Base-by-base conservation (phyloP, 2,888 invertebrate genomes). In the Adelognathus sp. region DNA sequence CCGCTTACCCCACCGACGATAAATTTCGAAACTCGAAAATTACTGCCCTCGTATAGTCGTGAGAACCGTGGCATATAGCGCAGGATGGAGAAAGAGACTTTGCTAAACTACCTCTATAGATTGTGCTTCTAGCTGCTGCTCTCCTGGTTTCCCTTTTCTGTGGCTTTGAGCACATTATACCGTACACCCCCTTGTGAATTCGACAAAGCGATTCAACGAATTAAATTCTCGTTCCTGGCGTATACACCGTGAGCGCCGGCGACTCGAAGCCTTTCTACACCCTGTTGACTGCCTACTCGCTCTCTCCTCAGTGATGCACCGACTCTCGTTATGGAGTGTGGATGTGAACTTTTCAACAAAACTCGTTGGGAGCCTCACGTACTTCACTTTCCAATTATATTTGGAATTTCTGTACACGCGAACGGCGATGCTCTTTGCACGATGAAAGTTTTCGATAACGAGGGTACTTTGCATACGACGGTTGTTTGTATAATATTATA, bases 21-120 rank as follows among this genome's bases (percentile, higher is more conserved):
- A 74, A 81, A 81, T 79, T 79, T 79, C 76, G 76, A 74, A 81
- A 79, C 76, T 81, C 66, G 76, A 79, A 70, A 76, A 81, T 81
- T 76, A 81, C 76, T 75, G 76, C 70, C 76, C 39, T 52, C 54
- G 21, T 24, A 66, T n/a, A n/a, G n/a, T n/a, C n/a, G 61, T 44
- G 64, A 61, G 63, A 31, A n/a, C 52, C n/a, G 66, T 31, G 50
- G 2, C 6, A n/a, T n/a, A 44, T 27, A 16, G 58, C 61, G n/a
- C 41, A 29, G 46, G 7, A 11, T 24, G 52, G 54, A 14, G 60
- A 36, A 11, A 18, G 39, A 36, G 58, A 54, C 27, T 56, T 64
- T 52, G 36, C 67, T 46, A 73, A 18, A 63, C 56, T 78, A 21
- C 18, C n/a, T n/a, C 39, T 54, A 54, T 39, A 64, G 27, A 46